Evolutionary conservation across 2,888 invertebrate species (phyloP).

Genomic region (Caenorhabditis drosophilae): DNA sequence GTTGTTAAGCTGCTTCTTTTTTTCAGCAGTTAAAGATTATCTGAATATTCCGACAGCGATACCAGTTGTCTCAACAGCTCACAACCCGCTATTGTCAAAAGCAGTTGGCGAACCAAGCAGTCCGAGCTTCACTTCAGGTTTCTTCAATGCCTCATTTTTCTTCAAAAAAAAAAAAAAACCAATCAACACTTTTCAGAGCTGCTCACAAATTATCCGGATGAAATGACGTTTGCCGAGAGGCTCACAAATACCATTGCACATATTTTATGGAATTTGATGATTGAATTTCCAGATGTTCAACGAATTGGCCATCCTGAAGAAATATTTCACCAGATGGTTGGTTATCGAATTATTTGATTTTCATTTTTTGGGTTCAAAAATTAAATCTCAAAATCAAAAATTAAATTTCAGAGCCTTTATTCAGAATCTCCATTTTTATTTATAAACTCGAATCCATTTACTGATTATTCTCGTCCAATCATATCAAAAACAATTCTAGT

Average conservation of each 20-base stretch:
- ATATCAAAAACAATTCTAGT: constrained; percentile 25
- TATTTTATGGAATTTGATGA: background rate
- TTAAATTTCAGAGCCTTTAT: background rate
- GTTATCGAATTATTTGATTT: too few species aligned
- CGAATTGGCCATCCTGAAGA: background rate
- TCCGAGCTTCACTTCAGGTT: background rate
- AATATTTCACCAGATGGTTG: too few species aligned
- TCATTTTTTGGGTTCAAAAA: too few species aligned
- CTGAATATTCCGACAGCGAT: background rate
- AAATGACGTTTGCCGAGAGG: background rate
- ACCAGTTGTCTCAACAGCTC: background rate
- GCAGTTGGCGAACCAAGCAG: background rate
- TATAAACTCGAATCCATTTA: constrained; percentile 30
- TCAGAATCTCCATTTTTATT: constrained; percentile 16
- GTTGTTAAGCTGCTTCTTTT: constrained; percentile 4
- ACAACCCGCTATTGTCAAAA: background rate
- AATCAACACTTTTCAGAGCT: too few species aligned
- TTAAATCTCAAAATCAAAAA: background rate
- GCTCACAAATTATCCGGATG: background rate
- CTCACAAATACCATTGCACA: background rate
- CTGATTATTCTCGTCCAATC: constrained; percentile 21
- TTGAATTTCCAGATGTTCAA: background rate
- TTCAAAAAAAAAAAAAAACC: too few species aligned
- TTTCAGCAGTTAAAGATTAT: constrained; percentile 18
- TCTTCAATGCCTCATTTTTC: too few species aligned